Conservation (phyloP, 2,888 invertebrate genomes). For the Caenorhabditis wallacei region DNA sequence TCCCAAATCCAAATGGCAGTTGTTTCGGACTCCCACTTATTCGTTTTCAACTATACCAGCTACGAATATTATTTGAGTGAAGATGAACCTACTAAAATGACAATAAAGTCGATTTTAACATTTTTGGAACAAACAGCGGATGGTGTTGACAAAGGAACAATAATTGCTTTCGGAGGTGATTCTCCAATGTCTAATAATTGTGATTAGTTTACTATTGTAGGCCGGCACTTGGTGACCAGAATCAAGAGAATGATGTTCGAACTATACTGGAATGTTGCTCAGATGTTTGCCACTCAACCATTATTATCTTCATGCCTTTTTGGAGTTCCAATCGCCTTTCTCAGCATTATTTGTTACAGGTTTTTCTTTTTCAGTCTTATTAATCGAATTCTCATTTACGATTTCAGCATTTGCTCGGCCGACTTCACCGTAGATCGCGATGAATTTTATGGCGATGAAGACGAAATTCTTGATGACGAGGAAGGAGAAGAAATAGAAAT, state of each 20-base stretch:
- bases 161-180: slow-evolving; percentile 66
- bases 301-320: slow-evolving; percentile 94
- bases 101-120: slow-evolving; percentile 84
- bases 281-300: slow-evolving; percentile 86
- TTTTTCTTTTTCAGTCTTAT: too few species aligned
- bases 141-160: slow-evolving; percentile 65
- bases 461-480: slow-evolving; percentile 66
- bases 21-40: slow-evolving; percentile 90
- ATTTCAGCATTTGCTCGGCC: slow-evolving; percentile 89
- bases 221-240: slow-evolving; percentile 57
- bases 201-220: slow-evolving; percentile 21
- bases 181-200: too few species aligned
- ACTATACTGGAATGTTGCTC: slow-evolving; percentile 72
- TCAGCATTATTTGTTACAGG: slow-evolving; percentile 93
- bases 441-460: slow-evolving; percentile 81
- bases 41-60: slow-evolving; percentile 94
- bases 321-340: slow-evolving; percentile 94
- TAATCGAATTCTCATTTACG: too few species aligned
- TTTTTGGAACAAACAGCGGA: slow-evolving; percentile 87
- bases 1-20: slow-evolving; percentile 95
- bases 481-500: slow-evolving; percentile 48
- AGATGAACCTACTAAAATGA: slow-evolving; percentile 89
- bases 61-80: slow-evolving; percentile 94
- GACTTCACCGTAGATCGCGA: slow-evolving; percentile 87
- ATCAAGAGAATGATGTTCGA: slow-evolving; percentile 66